Evolutionary conservation across 1,140 invertebrate genomes (phyloP).

Genomic region (Parasteatoda tepidariorum): DNA sequence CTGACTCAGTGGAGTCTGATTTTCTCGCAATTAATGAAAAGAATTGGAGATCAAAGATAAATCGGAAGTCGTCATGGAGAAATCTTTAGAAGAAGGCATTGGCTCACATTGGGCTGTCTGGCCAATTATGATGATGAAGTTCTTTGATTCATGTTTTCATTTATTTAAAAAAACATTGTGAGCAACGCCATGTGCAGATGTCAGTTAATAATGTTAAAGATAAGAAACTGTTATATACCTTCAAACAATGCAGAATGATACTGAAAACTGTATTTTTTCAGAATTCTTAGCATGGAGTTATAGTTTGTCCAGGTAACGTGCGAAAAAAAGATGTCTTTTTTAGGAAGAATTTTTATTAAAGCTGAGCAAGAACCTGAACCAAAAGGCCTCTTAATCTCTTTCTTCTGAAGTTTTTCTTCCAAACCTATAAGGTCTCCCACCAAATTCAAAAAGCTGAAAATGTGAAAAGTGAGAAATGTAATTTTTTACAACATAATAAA

Average conservation of each 20-base stretch:
- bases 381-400: slow-evolving; percentile 59
- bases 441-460: slow-evolving; percentile 66
- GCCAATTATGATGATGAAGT: too few relatives aligned
- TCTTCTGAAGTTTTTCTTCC: slow-evolving; percentile 70
- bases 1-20: too few relatives aligned
- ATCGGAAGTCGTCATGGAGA: too few relatives aligned
- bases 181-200: too few relatives aligned
- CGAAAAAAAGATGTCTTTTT: slow-evolving; percentile 73
- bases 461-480: slow-evolving; percentile 47
- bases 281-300: slow-evolving; percentile 85
- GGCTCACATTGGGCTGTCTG: too few relatives aligned
- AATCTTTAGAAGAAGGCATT: too few relatives aligned
- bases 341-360: slow-evolving; percentile 74
- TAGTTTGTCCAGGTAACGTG: slow-evolving; percentile 83
- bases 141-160: background rate
- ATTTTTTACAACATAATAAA: background rate
- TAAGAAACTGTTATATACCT: too few relatives aligned
- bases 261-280: slow-evolving; percentile 80
- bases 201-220: too few relatives aligned
- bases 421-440: slow-evolving; percentile 83
- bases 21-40: too few relatives aligned
- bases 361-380: slow-evolving; percentile 74
- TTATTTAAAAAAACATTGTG: too few relatives aligned
- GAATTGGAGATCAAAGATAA: too few relatives aligned
- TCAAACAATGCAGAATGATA: slow-evolving; percentile 68